Evolutionary conservation across 2,797 vertebrate genomes (phyloP).

Genomic region (Huso huso): DNA sequence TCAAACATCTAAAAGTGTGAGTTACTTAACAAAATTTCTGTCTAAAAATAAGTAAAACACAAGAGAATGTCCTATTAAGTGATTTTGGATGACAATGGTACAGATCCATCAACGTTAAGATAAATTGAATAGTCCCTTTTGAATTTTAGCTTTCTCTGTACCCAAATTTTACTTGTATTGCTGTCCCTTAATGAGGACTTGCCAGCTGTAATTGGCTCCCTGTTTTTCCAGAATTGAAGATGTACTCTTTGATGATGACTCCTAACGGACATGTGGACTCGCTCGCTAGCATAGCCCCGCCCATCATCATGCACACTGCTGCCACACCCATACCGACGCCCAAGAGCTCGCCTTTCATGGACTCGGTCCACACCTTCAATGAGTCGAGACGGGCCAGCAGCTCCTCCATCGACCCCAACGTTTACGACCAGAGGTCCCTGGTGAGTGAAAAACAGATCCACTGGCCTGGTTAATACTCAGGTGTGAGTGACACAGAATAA

Average conservation of each 20-base stretch:
- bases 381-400: conserved; percentile 60
- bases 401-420: conserved; percentile 50
- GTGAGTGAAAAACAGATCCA: conserved; percentile 52
- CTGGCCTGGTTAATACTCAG: background rate
- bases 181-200: no score
- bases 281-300: conserved; percentile 43
- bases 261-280: conserved; percentile 64
- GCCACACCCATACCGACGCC: conserved; percentile 66
- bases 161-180: no score
- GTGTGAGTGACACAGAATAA: conserved; percentile 40
- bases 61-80: no score
- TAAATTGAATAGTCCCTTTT: no score
- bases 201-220: background rate
- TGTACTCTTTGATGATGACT: conserved; percentile 58
- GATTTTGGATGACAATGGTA: no score
- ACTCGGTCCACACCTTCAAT: conserved; percentile 31
- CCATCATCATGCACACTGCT: conserved; percentile 27
- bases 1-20: no score
- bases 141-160: no score
- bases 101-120: no score
- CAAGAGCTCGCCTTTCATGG: conserved; percentile 21
- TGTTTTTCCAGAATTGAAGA: conserved; percentile 65
- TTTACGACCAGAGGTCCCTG: conserved; percentile 68
- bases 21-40: no score
- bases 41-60: no score